phyloP scores from a whole-genome alignment of 2,797 vertebrate species.

The Lagorchestes hirsutus region DNA sequence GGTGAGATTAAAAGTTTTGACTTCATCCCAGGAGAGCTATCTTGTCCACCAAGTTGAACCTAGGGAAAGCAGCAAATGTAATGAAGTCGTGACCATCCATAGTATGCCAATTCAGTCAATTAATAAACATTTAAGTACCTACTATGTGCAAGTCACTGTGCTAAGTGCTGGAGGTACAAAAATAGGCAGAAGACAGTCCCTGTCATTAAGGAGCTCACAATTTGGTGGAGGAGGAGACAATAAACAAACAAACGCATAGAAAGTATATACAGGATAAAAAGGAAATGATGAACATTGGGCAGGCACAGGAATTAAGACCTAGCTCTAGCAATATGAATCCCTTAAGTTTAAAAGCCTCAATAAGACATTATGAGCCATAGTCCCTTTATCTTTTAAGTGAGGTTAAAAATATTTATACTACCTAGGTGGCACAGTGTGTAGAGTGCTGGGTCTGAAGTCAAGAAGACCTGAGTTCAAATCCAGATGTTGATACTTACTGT shows the following conservation, averaged over 20 bases:
- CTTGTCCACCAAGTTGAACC: neutral
- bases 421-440: neutral
- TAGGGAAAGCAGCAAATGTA: neutral
- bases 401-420: neutral
- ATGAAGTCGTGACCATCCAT: neutral
- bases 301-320: neutral
- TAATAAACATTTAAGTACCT: neutral
- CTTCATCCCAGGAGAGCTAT: neutral
- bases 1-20: neutral
- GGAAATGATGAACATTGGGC: neutral
- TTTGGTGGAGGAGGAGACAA: neutral
- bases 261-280: neutral
- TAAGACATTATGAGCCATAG: neutral
- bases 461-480: neutral
- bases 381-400: neutral
- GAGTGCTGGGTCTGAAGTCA: neutral
- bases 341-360: neutral
- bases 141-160: neutral
- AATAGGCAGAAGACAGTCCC: neutral
- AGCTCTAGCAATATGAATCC: neutral
- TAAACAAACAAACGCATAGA: neutral
- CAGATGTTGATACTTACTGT: neutral
- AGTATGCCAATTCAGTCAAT: neutral
- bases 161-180: neutral
- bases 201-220: neutral